A percentile compares a stretch with the other conserved stretches of the same genome.
These are phyloP conservation scores for Ardeotis arabs DNA, from an alignment of 2,113 vertebrate genomes.

Conservation along the genomic window DNA sequence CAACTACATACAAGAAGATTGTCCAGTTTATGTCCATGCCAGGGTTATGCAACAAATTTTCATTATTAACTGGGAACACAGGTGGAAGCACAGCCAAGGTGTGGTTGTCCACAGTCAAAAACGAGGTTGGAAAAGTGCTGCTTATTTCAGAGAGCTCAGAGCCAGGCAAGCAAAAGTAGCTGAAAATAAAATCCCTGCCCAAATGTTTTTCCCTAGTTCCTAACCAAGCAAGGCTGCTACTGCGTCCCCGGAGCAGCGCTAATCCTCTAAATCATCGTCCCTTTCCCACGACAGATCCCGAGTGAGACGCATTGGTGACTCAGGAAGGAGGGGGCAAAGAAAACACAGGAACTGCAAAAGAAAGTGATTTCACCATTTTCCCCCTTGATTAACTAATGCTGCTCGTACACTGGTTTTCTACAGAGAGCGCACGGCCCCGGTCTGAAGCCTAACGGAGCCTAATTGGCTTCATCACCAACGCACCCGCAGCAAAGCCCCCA, in stretches of 20 bases:
- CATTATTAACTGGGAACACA: not conserved
- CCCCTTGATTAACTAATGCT: not conserved
- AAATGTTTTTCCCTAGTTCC: not conserved
- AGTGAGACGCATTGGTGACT: not conserved
- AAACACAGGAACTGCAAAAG: not conserved
- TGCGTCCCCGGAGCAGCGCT: not conserved
- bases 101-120: not conserved
- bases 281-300: not conserved
- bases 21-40: fast-evolving
- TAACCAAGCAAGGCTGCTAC: not conserved
- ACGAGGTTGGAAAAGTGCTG: not conserved
- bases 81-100: not conserved
- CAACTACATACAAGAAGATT: fast-evolving
- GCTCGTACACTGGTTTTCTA: not conserved
- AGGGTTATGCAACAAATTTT: fast-evolving
- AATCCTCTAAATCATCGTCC: not conserved
- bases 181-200: not conserved
- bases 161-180: not conserved
- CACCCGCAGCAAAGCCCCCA: not conserved
- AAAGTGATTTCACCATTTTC: not conserved
- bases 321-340: not conserved
- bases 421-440: fast-evolving
- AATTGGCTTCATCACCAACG: not conserved
- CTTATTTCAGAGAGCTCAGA: not conserved
- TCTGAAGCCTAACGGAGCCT: not conserved